Evolutionary conservation across 2,888 invertebrate genomes (phyloP), one percentile per base, ranked within the genome.

Genomic region (Ariolimax columbianus): DNA sequence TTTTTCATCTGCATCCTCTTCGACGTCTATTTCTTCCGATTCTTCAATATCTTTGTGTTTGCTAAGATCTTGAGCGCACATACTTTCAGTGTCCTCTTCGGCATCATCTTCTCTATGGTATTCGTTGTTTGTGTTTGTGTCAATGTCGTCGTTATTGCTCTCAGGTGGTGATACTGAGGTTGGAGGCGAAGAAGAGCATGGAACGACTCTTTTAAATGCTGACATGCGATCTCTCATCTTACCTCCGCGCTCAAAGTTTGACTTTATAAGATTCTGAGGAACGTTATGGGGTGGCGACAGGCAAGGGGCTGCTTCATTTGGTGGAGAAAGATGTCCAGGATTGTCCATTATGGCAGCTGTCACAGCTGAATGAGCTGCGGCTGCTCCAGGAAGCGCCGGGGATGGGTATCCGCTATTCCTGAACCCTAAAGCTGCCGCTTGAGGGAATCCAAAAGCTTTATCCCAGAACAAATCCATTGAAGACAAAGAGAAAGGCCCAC

Each of bases 21-120:
- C 87, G 11, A 87, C 86, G 70, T 87, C 82, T 11, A 87, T 86
- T 81, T 89, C 89, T 73, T 89, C 89, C 26, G 82, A 86, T 4
- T 87, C 88, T 70, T 89, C 88, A 63, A 84, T 84, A 51, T 87
- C 87, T 77, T 81, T 86, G 68, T 83, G 86, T 51, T 82, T 85
- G 38, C 68, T 85, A 0, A 79, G 82, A 73, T 87, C 86, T 47
- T 84, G 79, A 30, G 84, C 84, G n/a, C 84, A 84, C 79, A 84
- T 63, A 33, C 80, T 84, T 4, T 66, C 84, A 55, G 33, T 79
- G 17, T 83, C 81, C 1, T 84, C 78, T 26, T 83, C 82, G 55
- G 83, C 86, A 30, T 55, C 77, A 36, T 75, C 72, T 23, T 81
- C 79, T 30, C 33, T 26, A 19, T 23, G 33, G 59, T 51, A 68